phyloP scores from a whole-genome alignment of 1,140 invertebrate genomes.

The Neodiprion lecontei region DNA sequence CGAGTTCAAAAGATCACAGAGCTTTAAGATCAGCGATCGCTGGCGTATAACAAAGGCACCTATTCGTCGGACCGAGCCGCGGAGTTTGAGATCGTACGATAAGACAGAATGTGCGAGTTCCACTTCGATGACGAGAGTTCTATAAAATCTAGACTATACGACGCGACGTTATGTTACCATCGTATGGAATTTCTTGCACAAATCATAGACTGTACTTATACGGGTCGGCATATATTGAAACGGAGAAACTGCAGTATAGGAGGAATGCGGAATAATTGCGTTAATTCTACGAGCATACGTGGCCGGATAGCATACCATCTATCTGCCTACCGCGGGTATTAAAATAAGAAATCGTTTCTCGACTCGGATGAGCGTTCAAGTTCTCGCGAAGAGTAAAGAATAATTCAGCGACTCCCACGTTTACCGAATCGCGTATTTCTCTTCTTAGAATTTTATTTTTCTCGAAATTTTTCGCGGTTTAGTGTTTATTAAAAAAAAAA shows the following conservation, averaged over 20 bases:
- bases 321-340: too few species aligned
- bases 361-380: too few species aligned
- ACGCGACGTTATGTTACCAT: neutral
- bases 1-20: neutral
- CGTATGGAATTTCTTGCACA: neutral
- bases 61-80: neutral
- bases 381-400: too few species aligned
- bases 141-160: neutral
- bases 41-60: neutral
- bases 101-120: neutral
- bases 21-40: neutral
- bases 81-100: neutral
- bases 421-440: too few species aligned
- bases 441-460: too few species aligned
- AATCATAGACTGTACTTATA: neutral
- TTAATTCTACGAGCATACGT: too few species aligned
- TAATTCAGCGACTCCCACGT: too few species aligned
- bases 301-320: too few species aligned
- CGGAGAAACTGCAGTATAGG: neutral
- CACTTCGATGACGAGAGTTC: neutral
- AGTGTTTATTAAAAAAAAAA: too few species aligned
- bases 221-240: neutral
- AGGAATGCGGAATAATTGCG: too few species aligned
- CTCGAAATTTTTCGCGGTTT: too few species aligned
- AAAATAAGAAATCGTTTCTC: too few species aligned